Percentiles rank a stretch among this genome's conserved stretches.
Conservation (phyloP, 2,113 vertebrate genomes). For the Corythornis madagascariensis region DNA sequence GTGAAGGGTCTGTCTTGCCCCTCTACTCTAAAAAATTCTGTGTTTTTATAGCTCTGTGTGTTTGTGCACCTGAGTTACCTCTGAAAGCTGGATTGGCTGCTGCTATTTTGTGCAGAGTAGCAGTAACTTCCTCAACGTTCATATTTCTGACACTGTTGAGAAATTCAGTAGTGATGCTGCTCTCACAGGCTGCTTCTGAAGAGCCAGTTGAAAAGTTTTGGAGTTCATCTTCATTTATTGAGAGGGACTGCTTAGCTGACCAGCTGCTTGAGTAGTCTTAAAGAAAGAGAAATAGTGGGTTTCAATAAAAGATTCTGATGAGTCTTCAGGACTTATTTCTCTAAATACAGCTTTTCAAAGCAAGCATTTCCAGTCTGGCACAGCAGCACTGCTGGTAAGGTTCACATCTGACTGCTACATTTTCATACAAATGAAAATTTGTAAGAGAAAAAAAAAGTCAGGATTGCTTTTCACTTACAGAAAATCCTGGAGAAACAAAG, state of each 20-base stretch:
- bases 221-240: not conserved
- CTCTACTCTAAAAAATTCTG: not conserved
- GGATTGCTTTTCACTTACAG: not conserved
- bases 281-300: not conserved
- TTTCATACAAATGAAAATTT: not conserved
- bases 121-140: conserved; percentile 56
- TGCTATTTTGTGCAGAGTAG: conserved; percentile 53
- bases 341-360: not conserved
- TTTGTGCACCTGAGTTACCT: conserved; percentile 34
- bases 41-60: not conserved
- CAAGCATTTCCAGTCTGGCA: not conserved
- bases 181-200: not conserved
- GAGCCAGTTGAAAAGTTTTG: not conserved
- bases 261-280: not conserved
- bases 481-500: not conserved
- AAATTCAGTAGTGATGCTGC: conserved; percentile 24
- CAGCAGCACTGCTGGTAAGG: not conserved
- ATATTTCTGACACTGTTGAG: conserved; percentile 64
- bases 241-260: not conserved
- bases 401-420: not conserved
- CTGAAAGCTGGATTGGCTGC: conserved; percentile 66
- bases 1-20: not conserved
- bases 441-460: not conserved
- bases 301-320: not conserved
- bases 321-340: not conserved